Evolutionary conservation across 2,113 vertebrate species (phyloP).

Genomic region (Mus spicilegus): DNA sequence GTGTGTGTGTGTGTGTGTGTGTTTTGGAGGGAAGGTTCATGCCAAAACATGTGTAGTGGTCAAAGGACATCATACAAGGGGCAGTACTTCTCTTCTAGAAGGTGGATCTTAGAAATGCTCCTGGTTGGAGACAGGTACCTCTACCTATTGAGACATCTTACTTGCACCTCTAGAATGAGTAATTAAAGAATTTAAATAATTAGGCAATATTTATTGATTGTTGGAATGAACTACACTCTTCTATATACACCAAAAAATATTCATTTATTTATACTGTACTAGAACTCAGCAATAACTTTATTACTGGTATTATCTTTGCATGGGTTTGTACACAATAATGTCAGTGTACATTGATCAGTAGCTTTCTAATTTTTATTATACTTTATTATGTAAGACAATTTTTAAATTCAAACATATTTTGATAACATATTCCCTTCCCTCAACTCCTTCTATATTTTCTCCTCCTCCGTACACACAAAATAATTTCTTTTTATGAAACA

Average conservation of each 20-base stretch:
- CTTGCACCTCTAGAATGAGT: not conserved
- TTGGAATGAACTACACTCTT: not conserved
- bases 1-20: not conserved
- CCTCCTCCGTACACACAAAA: not conserved
- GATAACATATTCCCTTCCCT: too few relatives aligned
- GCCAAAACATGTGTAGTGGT: too few relatives aligned
- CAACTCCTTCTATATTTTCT: not conserved
- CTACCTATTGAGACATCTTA: not conserved
- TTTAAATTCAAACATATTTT: not conserved
- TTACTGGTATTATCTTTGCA: not conserved
- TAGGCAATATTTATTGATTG: not conserved
- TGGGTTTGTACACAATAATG: not conserved
- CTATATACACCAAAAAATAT: not conserved
- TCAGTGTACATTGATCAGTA: not conserved
- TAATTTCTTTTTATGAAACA: not conserved
- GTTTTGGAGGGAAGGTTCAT: not conserved
- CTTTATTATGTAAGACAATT: not conserved
- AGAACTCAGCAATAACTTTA: not conserved
- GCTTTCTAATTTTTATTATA: not conserved
- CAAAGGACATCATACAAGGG: not conserved
- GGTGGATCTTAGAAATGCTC: not conserved
- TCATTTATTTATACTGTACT: not conserved
- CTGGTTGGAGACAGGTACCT: not conserved
- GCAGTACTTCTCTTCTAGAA: not conserved
- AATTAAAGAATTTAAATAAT: not conserved